These are phyloP conservation scores for Planococcus citri DNA, from an alignment of 1,140 invertebrate genomes.

Conservation along the genomic window DNA sequence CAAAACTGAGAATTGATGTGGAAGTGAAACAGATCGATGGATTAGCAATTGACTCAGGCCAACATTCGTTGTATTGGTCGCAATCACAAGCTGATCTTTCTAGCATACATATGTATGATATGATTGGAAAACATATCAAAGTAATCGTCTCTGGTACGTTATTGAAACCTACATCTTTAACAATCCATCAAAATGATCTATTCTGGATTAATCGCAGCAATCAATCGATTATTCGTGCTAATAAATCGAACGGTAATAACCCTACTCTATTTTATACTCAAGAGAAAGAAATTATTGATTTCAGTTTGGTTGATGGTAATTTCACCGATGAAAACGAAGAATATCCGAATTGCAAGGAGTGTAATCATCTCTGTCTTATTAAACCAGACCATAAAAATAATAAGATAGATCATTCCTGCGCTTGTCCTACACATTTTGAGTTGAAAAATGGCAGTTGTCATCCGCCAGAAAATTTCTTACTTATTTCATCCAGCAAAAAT, in stretches of 20 bases:
- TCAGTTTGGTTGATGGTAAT: slow-evolving; percentile 56
- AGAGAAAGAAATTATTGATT: slow-evolving; percentile 60
- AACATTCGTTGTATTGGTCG: slow-evolving; percentile 67
- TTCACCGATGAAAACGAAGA: too few species aligned
- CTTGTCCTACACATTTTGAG: slow-evolving; percentile 73
- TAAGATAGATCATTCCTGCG: slow-evolving; percentile 45
- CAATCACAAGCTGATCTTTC: slow-evolving; percentile 50
- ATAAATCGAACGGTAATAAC: slow-evolving; percentile 51
- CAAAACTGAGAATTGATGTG: slow-evolving; percentile 48
- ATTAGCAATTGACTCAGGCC: slow-evolving; percentile 55
- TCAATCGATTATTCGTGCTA: slow-evolving; percentile 53
- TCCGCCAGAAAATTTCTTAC: slow-evolving; percentile 64
- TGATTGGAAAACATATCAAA: slow-evolving; percentile 47
- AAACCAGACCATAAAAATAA: slow-evolving; percentile 35
- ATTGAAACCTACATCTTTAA: slow-evolving; percentile 32
- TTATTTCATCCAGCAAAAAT: slow-evolving; percentile 73
- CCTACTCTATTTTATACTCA: slow-evolving; percentile 51
- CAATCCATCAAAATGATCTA: slow-evolving; percentile 45
- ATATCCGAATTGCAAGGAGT: slow-evolving; percentile 62
- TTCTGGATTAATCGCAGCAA: slow-evolving; percentile 77
- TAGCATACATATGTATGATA: slow-evolving; percentile 64
- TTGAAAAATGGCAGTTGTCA: slow-evolving; percentile 67
- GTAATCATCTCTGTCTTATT: slow-evolving; percentile 64
- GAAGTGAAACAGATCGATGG: slow-evolving; percentile 62
- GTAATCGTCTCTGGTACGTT: slow-evolving; percentile 27